These are phyloP conservation scores for Drosophila melanosoma DNA, from an alignment of 2,888 invertebrate species.

Conservation along the genomic window DNA sequence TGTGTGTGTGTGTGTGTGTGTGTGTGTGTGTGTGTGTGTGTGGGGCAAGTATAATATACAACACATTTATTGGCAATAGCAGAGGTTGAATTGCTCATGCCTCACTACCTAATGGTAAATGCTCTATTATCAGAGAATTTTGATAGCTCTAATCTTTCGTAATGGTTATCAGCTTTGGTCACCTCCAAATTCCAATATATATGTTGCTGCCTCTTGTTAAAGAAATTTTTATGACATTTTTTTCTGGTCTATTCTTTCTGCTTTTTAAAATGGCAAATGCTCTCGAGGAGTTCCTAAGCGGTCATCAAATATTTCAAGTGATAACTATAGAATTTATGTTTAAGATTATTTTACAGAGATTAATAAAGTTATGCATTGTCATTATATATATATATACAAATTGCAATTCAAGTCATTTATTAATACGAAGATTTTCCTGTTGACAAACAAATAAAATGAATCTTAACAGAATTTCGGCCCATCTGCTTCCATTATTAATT, in stretches of 20 bases:
- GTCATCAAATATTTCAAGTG: not conserved
- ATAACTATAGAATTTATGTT: not conserved
- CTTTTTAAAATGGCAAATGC: not conserved
- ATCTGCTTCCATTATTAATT: not conserved
- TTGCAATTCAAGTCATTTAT: not conserved
- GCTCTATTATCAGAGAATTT: constrained; percentile 54
- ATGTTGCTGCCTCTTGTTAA: constrained; percentile 4
- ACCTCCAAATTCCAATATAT: constrained; percentile 32
- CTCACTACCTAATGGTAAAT: constrained; percentile 64
- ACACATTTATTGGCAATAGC: constrained; percentile 67
- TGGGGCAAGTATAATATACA: constrained; percentile 49
- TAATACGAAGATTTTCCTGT: not conserved
- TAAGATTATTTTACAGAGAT: not conserved
- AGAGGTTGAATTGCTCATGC: constrained; percentile 53
- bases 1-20: constrained; percentile 9
- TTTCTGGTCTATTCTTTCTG: not conserved
- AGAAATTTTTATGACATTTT: constrained; percentile 14
- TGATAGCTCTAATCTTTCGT: constrained; percentile 42
- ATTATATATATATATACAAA: not conserved
- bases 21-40: constrained; percentile 15
- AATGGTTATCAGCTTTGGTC: constrained; percentile 18
- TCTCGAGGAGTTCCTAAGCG: not conserved
- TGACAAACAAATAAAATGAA: not conserved
- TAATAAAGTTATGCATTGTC: not conserved
- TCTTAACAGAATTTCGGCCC: not conserved